Evolutionary conservation across 2,113 vertebrate species (phyloP), one percentile per base, ranked within the genome.

Genomic region (Pica pica): DNA sequence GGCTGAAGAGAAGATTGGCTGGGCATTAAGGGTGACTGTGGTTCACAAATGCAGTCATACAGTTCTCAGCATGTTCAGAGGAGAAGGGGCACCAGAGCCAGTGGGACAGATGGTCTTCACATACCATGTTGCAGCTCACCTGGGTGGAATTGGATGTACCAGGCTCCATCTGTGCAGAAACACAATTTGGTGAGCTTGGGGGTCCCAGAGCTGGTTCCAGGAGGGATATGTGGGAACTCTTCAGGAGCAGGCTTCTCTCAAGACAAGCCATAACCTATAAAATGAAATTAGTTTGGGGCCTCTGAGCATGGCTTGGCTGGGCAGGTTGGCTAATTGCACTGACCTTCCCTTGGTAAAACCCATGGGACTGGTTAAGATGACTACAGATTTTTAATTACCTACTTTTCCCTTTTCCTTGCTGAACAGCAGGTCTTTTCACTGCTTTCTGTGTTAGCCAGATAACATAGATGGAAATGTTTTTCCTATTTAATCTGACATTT

Each of bases 51-150:
- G 6, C 39, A 79, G 35, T 37, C 2, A 0, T 8, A 4, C 24
- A 8, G 10, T 78, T 68, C 41, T 65, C 47, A 87, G 50, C 27
- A 28, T 0, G 0, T 46, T n/a, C 3, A 12, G 33, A 83, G 68
- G 52, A 87, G n/a, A 57, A 39, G 8, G 56, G 57, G 52, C 73
- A 83, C 67, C 47, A 83, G 41, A 92, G 67, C 39, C 23, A 7
- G 46, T 42, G 1, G 0, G 35, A 79, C 24, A n/a, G 53, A 27
- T 41, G 15, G 11, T 47, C 12, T 46, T 89, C 14, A 3, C 3
- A 1, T 7, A 6, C 16, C 2, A 0, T 0, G 0, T 16, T 74
- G 50, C 46, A 77, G 39, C 39, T 88, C 37, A 23, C 46, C 37
- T 1, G 2, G 12, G 14, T 60, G 57, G 71, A 44, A 49, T 4